Evolutionary conservation across 2,888 invertebrate species (phyloP).

Genomic region (Hirtodrosophila histrioides): DNA sequence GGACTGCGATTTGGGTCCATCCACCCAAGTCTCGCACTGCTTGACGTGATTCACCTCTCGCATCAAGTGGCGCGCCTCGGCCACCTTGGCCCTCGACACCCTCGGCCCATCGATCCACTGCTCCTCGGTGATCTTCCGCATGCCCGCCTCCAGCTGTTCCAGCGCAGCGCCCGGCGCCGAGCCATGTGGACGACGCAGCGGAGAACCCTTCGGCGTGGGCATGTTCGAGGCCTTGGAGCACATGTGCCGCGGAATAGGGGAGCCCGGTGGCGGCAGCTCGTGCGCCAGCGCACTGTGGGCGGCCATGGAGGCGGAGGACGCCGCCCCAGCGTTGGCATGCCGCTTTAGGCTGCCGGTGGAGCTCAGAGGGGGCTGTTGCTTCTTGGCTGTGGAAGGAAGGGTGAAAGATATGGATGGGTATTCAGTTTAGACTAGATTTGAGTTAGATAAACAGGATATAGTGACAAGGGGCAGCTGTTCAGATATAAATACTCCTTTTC

Average conservation of each 20-base stretch:
- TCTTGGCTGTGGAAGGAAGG: conserved; percentile 41
- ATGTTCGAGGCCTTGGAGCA: conserved; percentile 84
- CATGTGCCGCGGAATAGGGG: conserved; percentile 73
- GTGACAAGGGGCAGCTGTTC: too few relatives aligned
- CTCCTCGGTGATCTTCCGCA: conserved; percentile 89
- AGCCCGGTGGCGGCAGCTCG: conserved; percentile 57
- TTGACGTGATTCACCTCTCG: conserved; percentile 91
- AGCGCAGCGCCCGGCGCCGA: conserved; percentile 64
- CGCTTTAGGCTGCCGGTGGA: conserved; percentile 61
- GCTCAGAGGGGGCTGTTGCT: conserved; percentile 42
- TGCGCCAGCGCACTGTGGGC: conserved; percentile 34
- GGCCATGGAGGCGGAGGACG: conserved; percentile 29
- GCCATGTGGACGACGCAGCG: conserved; percentile 84
- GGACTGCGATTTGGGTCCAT: conserved; percentile 92
- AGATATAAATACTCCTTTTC: too few relatives aligned
- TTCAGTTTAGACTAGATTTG: too few relatives aligned
- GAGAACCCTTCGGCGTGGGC: conserved; percentile 86
- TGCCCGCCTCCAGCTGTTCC: conserved; percentile 81
- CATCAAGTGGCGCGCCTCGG: conserved; percentile 91
- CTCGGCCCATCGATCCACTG: conserved; percentile 99
- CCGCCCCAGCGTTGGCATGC: conserved; percentile 23
- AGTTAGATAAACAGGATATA: too few relatives aligned
- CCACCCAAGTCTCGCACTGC: conserved; percentile 97
- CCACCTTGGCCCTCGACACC: conserved; percentile 92
- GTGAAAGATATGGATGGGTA: too few relatives aligned